Base-by-base conservation (phyloP, 2,888 invertebrate species). In the Eristalis arbustorum region DNA sequence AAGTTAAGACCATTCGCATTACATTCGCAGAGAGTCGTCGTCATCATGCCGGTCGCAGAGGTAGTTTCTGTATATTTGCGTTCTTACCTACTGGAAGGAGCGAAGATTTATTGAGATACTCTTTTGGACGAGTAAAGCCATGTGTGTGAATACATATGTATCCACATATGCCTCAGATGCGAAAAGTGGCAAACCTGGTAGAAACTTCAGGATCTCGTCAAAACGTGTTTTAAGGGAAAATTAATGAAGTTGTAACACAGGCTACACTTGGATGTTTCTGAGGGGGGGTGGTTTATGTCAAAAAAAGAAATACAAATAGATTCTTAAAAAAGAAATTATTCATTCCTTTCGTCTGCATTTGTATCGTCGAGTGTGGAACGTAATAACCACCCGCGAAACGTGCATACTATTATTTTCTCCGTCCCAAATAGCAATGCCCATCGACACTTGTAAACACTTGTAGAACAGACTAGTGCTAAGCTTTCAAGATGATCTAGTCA, bases 1-100 rank as follows among this genome's bases (percentile, higher is more conserved):
- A 75, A 81, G 81, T 81, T 81, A 75, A 81, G 81, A 81, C 69
- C 69, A 69, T 69, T 75, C 69, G 75, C 75, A 75, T 81, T 59
- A 75, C 74, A 28, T 81, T 75, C 71, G 61, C 34, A 64, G 59
- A 66, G 64, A 59, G 34, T 74, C 80, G 57, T 71, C 57, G 59
- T 71, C 69, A 56, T 66, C 42, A 61, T 62, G 18, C 23, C 31
- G 66, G 57, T 68, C 64, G 42, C 69, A 61, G 62, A 61, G 64
- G 59, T 81, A 40, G 75, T 81, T 69, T 63, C 25, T 59, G 59
- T 81, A 63, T 73, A 68, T 79, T 62, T 73, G 62, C 68, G 73
- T 73, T 28, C 67, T 80, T n/a, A 71, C 64, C 34, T 59, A 49
- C n/a, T 18, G 49, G 69, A 64, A 71, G 64, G 81, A 81, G 81